Evolutionary conservation across 2,888 invertebrate genomes (phyloP), one percentile per base, ranked within the genome.

Genomic region (Leptinotarsa rubiginosa): DNA sequence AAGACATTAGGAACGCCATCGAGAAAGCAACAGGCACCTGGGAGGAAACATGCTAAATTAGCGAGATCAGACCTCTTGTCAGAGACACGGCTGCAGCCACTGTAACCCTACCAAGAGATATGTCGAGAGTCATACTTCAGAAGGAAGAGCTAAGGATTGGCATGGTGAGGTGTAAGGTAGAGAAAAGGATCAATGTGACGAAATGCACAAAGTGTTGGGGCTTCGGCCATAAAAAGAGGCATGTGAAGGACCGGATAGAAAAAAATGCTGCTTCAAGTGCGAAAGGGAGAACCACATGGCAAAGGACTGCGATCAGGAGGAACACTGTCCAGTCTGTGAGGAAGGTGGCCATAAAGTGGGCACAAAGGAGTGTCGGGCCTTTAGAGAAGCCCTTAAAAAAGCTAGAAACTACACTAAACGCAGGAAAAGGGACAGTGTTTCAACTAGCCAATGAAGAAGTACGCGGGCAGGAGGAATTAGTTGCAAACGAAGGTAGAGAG

Each of bases 151-250:
- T 68, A 50, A 52, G 18, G 25, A 54, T 25, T 1, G 68, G 74
- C 1, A 18, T 74, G 2, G 71, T 67, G 31, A 31, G 64, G 49
- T 75, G 75, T 31, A 62, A 22, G n/a, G 12, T 69, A n/a, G 69
- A 69, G 12, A 65, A 59, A 20, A 47, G 52, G 7, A 41, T 54
- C 3, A 49, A 54, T 2, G 47, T 71, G 1, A 16, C 4, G 3
- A 71, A 41, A 65, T 75, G 75, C 56, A 16, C 5, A 1, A 72
- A 18, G 15, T 75, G 75, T 69, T 72, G 75, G 75, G 5, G 41
- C 1, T 72, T 64, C 20, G 49, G 25, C 22, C 75, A 75, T 31
- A 47, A 22, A n/a, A 64, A 22, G 20, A 16, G 47, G 18, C 15
- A 25, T 72, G 72, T 47, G 47, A 56, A 2, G 72, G 72, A 4